phyloP scores from a whole-genome alignment of 2,797 vertebrate species.

The Sparus aurata region DNA sequence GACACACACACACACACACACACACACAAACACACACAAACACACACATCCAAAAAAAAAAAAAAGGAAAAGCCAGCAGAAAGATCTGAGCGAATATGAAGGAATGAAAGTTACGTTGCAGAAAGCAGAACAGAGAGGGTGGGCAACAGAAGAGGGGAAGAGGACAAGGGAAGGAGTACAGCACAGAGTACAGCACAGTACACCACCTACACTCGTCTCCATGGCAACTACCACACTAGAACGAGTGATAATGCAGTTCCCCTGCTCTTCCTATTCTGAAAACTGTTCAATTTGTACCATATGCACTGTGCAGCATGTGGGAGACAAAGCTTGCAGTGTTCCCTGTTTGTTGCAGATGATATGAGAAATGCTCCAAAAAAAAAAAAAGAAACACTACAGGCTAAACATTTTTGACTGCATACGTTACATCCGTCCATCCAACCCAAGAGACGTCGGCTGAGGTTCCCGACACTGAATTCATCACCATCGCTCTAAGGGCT shows the following conservation, averaged over 20 bases:
- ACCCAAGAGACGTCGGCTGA: conserved; percentile 39
- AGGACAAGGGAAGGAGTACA: conserved; percentile 78
- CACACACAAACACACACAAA: no score
- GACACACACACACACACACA: no score
- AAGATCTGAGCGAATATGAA: conserved; percentile 43
- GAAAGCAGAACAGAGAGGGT: conserved; percentile 74
- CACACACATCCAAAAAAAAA: no score
- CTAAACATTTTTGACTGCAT: conserved; percentile 28
- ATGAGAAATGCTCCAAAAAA: conserved; percentile 23
- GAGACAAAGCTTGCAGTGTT: conserved; percentile 71
- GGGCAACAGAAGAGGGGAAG: conserved; percentile 75
- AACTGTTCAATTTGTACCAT: conserved; percentile 77
- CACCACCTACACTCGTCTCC: conserved; percentile 85
- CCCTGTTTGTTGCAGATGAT: conserved; percentile 42
- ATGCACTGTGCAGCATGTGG: conserved; percentile 74
- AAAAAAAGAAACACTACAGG: not conserved
- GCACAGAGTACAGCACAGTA: conserved; percentile 76
- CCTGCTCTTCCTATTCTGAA: conserved; percentile 74
- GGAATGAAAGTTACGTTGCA: conserved; percentile 76
- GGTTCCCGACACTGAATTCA: conserved; percentile 55
- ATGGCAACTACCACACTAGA: conserved; percentile 85
- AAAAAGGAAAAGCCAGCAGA: not conserved
- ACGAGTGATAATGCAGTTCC: conserved; percentile 79
- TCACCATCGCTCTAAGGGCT: conserved; percentile 67
- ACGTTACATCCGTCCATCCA: conserved; percentile 34